These are phyloP conservation scores for Xestia sexstrigata DNA, from an alignment of 2,888 invertebrate genomes.

Conservation along the genomic window DNA sequence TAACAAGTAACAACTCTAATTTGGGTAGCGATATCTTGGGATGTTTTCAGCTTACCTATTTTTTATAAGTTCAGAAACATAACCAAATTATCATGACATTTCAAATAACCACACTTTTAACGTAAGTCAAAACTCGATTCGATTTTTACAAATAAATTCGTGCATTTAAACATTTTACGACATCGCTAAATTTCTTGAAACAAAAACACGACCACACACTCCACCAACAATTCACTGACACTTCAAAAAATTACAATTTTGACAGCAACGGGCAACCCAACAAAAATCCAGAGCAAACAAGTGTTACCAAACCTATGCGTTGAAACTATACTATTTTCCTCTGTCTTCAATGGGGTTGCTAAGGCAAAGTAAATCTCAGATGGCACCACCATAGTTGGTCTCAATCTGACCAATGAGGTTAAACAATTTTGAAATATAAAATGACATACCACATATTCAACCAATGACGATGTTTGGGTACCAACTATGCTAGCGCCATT, in stretches of 20 bases:
- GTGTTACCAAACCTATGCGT: conserved; percentile 24
- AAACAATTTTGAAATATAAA: too few species aligned
- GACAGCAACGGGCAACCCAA: conserved; percentile 20
- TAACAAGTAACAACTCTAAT: conserved; percentile 26
- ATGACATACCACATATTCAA: too few species aligned
- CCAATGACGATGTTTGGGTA: too few species aligned
- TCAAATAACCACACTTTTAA: conserved; percentile 73
- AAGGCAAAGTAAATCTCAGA: too few species aligned
- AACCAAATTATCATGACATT: conserved; percentile 69
- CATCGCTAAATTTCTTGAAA: conserved; percentile 73
- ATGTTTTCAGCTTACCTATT: conserved; percentile 58
- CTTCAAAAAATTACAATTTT: conserved; percentile 20
- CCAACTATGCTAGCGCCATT: too few species aligned
- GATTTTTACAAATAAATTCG: conserved; percentile 71
- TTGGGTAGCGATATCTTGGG: conserved; percentile 21
- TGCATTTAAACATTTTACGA: conserved; percentile 80
- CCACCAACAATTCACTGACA: conserved; percentile 72
- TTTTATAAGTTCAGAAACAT: conserved; percentile 24
- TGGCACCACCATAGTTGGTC: too few species aligned
- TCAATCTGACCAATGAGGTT: too few species aligned
- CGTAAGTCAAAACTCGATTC: conserved; percentile 69
- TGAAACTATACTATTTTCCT: conserved; percentile 17
- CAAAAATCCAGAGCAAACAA: conserved; percentile 6
- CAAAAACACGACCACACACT: conserved; percentile 80
- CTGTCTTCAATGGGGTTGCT: neutral